A percentile compares a stretch with the other conserved stretches of the same genome.
phyloP scores from a whole-genome alignment of 2,888 invertebrate genomes.

The Conomelus anceps region DNA sequence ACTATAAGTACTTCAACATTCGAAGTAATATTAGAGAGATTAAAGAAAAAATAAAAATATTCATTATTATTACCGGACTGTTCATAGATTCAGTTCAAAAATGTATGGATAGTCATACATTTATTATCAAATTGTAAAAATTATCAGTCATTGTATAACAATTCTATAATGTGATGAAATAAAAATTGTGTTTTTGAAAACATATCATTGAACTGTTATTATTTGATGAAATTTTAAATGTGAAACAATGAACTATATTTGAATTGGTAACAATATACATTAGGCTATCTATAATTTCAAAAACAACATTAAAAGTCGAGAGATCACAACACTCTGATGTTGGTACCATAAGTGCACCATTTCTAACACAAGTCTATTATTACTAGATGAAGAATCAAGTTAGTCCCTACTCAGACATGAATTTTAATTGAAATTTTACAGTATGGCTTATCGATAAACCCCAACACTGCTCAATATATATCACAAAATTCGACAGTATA shows the following conservation, averaged over 20 bases:
- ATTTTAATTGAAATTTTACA: neutral
- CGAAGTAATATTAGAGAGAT: neutral
- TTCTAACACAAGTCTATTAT: neutral
- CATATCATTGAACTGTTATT: neutral
- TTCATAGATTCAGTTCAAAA: neutral
- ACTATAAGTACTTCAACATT: neutral
- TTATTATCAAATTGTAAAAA: neutral
- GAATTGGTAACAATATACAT: neutral
- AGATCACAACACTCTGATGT: neutral
- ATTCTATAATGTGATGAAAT: neutral
- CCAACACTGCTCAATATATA: neutral
- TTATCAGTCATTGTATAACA: neutral
- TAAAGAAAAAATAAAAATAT: neutral
- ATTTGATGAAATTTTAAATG: neutral
- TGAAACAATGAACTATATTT: neutral
- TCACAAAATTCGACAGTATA: neutral
- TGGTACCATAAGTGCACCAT: neutral
- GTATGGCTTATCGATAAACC: neutral
- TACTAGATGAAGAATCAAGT: neutral
- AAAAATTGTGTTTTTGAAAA: neutral
- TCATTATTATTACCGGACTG: neutral
- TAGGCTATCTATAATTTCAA: neutral
- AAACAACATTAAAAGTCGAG: neutral
- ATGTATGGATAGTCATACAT: neutral
- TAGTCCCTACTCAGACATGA: neutral